These are phyloP conservation scores for Tokudaia tokunoshimensis DNA, from an alignment of 2,797 vertebrate species.

Conservation along the genomic window DNA sequence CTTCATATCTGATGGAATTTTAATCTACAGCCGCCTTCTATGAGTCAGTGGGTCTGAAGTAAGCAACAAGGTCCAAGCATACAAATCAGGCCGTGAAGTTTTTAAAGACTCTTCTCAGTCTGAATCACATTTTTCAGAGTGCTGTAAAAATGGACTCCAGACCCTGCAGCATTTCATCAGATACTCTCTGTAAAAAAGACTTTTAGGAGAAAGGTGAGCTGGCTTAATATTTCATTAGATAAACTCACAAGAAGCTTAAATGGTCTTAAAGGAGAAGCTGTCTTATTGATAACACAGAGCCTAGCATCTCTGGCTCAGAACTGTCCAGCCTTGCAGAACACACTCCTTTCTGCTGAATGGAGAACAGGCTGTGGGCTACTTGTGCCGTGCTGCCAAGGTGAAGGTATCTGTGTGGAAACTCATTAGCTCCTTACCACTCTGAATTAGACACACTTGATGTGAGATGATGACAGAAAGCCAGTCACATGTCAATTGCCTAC, in stretches of 20 bases:
- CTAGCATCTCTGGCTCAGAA: fast-evolving
- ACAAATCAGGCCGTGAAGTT: fast-evolving
- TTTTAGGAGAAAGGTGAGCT: not conserved
- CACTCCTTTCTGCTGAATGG: fast-evolving
- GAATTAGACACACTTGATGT: fast-evolving
- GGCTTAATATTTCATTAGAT: not conserved
- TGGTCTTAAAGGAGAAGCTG: not conserved
- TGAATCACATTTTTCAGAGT: not conserved
- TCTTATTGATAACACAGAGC: not conserved
- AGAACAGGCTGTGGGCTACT: not conserved
- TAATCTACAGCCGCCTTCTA: not conserved
- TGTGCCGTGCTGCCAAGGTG: not conserved
- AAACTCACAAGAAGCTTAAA: conserved; percentile 16
- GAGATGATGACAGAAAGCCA: fast-evolving
- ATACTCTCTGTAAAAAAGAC: not conserved
- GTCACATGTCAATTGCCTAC: fast-evolving
- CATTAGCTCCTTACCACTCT: not conserved
- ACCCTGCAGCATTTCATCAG: not conserved
- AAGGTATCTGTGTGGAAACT: not conserved
- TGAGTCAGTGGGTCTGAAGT: not conserved
- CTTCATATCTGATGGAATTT: not conserved
- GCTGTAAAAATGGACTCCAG: not conserved
- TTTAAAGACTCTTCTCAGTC: not conserved
- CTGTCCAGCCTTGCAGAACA: fast-evolving
- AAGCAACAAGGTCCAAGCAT: fast-evolving